Base-by-base conservation (phyloP, 2,797 vertebrate genomes). In the Tolypeutes matacus region DNA sequence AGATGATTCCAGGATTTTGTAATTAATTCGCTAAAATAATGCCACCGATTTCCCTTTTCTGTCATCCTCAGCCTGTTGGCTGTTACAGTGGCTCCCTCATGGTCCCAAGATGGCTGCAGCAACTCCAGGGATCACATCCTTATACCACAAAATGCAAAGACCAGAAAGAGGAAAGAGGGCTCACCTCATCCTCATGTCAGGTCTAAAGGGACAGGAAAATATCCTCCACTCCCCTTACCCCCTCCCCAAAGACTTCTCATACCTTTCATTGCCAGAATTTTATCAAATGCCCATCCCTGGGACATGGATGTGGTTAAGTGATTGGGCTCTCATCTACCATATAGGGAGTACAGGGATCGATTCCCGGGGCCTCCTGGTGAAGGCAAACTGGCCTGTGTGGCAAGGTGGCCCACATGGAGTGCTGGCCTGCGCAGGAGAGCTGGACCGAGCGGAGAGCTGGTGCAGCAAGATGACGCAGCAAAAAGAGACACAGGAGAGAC, bases 181-280 rank as follows among this genome's bases (percentile, higher is more conserved):
- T 72, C 17, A 64, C 58, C 3, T n/a, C 29, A 9, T 11, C 10
- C 21, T 81, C 53, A 42, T 15, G 27, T 53, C 46, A 85, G 56
- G 89, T 89, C 69, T 85, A 77, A 60, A 94, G 62, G 88, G 78
- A 85, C 29, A 82, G n/a, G 23, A 73, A 86, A 18, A 2, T 20
- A 34, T 84, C 9, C 62, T 8, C 10, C 67, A 62, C 60, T 49
- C 25, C 31, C 56, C 58, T 34, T 34, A 31, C 69, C 27, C 42
- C 9, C 25, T 93, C 46, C 56, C 21, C 39, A 42, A 85, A 76
- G 27, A 87, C 49, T 85, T 64, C 29, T 58, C 67, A 77, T 15
- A 25, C 5, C 46, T 75, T 85, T 51, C 15, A 0, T 76, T 53
- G 36, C 2, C 27, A 73, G n/a, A 82, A 86, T 77, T 89, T 93